A percentile compares a stretch with the other conserved stretches of the same genome.
These are phyloP conservation scores for Bombyx mori DNA, from an alignment of 1,140 invertebrate species.

Conservation along the genomic window DNA sequence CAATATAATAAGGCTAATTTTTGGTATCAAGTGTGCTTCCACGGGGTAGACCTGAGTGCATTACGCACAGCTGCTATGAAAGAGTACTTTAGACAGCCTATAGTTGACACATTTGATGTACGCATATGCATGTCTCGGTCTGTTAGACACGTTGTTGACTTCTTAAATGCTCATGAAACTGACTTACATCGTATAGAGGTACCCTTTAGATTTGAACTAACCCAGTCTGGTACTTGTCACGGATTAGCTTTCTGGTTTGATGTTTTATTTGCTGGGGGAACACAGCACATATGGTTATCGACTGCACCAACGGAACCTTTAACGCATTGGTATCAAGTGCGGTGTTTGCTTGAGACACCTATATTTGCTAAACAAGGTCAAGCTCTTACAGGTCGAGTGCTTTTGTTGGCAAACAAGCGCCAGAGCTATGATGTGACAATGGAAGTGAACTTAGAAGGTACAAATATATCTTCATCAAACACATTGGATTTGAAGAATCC, in stretches of 20 bases:
- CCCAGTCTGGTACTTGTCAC: constrained; percentile 95
- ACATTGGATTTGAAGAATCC: constrained; percentile 98
- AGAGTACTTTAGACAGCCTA: constrained; percentile 98
- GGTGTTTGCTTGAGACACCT: constrained; percentile 94
- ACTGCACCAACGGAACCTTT: constrained; percentile 98
- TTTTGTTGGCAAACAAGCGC: constrained; percentile 94
- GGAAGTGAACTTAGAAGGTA: constrained; percentile 91
- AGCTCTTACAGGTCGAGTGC: constrained; percentile 87
- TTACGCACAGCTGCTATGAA: constrained; percentile 91
- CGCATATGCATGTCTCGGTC: constrained; percentile 97
- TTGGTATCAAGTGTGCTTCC: constrained; percentile 98
- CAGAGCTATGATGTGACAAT: constrained; percentile 99
- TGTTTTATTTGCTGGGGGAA: constrained; percentile 96
- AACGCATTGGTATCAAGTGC: constrained; percentile 99
- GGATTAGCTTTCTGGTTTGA: constrained; percentile 99
- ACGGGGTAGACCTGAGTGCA: constrained; percentile 95
- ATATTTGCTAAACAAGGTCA: constrained; percentile 97
- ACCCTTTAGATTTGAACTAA: constrained; percentile 93
- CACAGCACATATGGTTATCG: constrained; percentile 96
- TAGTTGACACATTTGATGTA: constrained; percentile 99
- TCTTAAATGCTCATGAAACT: constrained; percentile 92
- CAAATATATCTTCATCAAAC: constrained; percentile 86
- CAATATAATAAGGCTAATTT: constrained; percentile 99
- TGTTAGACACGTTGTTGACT: constrained; percentile 95
- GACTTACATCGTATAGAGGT: constrained; percentile 97